These are phyloP conservation scores for Micromussa lordhowensis DNA, from an alignment of 92 coral and sea anemone genomes.

Conservation along the genomic window DNA sequence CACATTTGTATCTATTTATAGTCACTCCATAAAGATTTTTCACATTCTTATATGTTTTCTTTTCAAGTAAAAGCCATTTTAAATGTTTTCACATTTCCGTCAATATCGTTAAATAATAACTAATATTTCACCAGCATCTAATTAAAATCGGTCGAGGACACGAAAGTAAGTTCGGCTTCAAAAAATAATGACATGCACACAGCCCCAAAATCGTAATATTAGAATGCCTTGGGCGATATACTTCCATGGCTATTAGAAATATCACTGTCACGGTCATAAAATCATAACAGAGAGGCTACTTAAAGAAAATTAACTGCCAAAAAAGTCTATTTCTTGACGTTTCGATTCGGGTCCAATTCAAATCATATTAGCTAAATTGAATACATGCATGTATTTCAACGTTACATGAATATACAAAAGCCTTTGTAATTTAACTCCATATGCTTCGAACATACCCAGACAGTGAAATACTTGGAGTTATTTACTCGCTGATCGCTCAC, in stretches of 20 bases:
- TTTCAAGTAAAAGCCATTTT: background rate
- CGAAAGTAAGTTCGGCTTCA: background rate
- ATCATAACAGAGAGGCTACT: no score
- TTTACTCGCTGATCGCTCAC: background rate
- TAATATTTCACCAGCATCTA: background rate
- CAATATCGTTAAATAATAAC: background rate
- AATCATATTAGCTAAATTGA: background rate
- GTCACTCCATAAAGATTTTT: background rate
- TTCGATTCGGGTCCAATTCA: background rate
- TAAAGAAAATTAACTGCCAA: background rate
- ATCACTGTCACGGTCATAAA: background rate
- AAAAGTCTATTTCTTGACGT: background rate
- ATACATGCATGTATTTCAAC: background rate
- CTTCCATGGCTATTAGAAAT: background rate
- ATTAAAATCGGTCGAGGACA: background rate
- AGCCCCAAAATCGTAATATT: background rate
- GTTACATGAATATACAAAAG: background rate
- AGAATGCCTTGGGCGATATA: background rate
- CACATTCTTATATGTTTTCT: background rate
- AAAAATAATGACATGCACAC: background rate
- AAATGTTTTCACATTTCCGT: background rate
- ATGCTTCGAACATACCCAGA: background rate
- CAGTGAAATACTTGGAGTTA: background rate
- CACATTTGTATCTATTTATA: background rate
- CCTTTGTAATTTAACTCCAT: background rate